Base-by-base conservation (phyloP, 2,888 invertebrate genomes). In the Parnassius orleans region DNA sequence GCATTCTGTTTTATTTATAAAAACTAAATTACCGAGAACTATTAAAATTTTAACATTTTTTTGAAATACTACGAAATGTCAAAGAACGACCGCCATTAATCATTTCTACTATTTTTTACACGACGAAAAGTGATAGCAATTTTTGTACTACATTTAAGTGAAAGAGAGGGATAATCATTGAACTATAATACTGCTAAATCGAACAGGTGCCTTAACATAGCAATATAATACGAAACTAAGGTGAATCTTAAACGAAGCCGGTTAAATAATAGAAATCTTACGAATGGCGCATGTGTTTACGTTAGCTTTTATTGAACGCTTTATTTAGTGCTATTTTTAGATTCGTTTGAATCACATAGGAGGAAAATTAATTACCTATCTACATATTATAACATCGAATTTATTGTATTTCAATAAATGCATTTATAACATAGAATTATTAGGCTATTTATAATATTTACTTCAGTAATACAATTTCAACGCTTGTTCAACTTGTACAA, bases 231-330 rank as follows among this genome's bases (percentile, higher is more conserved):
- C n/a, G 12, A 54, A 9, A 14, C 10, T 46, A 47, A 14, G 42
- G 24, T 10, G 42, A 46, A n/a, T 52, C 58, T 65, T 50, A 63
- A 72, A 67, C 70, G 67, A 24, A 69, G 62, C 71, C 74, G 46
- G 53, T 72, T 67, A 57, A 64, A 69, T 62, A 65, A 67, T 66
- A 70, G 72, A 71, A 59, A 63, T 58, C 54, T 63, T 67, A 80
- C 68, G 81, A 80, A 81, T 81, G 85, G 89, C 89, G 89, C 89
- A 86, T 86, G 87, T 84, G 86, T 86, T 81, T 78, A 72, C 75
- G 58, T 63, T 59, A 58, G 78, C 82, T 76, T 86, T 84, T 90
- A 87, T 87, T 87, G 88, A 90, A 83, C 89, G 87, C 81, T 73
- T 79, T 79, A 73, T 74, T 77, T 77, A 68, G 67, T 70, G 75